Conservation (phyloP, 2,797 vertebrate genomes). For the Danio choprae region DNA sequence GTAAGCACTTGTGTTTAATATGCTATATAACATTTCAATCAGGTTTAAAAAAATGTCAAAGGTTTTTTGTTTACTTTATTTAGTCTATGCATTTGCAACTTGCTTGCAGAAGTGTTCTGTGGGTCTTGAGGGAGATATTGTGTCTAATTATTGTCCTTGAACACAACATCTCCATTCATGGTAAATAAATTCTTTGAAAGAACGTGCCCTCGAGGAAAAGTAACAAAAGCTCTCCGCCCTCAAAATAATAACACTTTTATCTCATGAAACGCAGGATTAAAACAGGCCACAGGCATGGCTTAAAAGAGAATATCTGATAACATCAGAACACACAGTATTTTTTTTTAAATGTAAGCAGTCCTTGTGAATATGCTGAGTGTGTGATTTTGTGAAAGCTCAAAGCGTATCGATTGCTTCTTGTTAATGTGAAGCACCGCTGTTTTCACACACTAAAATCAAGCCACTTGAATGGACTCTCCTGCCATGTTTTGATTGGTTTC, state of each 20-base stretch:
- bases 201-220: constrained; percentile 51
- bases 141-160: constrained; percentile 44
- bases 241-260: constrained; percentile 55
- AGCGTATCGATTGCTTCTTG: constrained; percentile 42
- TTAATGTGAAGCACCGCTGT: constrained; percentile 30
- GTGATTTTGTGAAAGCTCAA: constrained; percentile 8
- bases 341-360: constrained; percentile 5
- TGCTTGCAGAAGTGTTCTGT: neutral
- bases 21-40: too few relatives aligned
- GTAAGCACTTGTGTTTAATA: too few relatives aligned
- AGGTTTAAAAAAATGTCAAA: too few relatives aligned
- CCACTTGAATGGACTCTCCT: constrained; percentile 19
- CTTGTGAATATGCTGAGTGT: constrained; percentile 43
- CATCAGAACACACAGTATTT: constrained; percentile 10
- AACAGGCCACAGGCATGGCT: constrained; percentile 32
- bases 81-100: neutral
- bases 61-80: too few relatives aligned
- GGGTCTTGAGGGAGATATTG: neutral
- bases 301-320: constrained; percentile 48
- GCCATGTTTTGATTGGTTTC: constrained; percentile 34
- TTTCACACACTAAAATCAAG: constrained; percentile 25
- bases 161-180: constrained; percentile 32
- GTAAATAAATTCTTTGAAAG: constrained; percentile 53
- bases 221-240: constrained; percentile 42
- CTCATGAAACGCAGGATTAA: constrained; percentile 43